phyloP scores from a whole-genome alignment of 2,797 vertebrate species.

The Scarus forsteni region DNA sequence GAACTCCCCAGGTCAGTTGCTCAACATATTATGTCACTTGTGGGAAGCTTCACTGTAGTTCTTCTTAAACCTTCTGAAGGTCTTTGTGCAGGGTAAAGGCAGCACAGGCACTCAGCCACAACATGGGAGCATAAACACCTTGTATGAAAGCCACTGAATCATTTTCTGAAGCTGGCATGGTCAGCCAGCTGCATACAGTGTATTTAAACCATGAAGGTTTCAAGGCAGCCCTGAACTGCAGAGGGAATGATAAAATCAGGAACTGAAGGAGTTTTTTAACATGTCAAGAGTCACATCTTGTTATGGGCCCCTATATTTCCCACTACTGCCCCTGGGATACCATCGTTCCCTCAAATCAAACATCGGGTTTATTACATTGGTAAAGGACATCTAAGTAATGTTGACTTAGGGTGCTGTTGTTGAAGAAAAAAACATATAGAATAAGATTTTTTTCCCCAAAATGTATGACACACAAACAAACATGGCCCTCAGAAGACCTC shows the following conservation, averaged over 20 bases:
- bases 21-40: too few species aligned
- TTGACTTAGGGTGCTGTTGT: constrained; percentile 21
- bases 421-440: background rate
- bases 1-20: too few species aligned
- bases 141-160: too few species aligned
- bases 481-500: background rate
- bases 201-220: too few species aligned
- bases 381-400: constrained; percentile 24
- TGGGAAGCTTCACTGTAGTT: too few species aligned
- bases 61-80: too few species aligned
- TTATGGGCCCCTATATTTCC: constrained; percentile 64
- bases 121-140: too few species aligned
- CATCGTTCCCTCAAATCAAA: constrained; percentile 63
- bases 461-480: too few species aligned
- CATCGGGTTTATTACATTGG: constrained; percentile 40
- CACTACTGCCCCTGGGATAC: constrained; percentile 49
- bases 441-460: too few species aligned
- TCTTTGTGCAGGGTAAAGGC: constrained; percentile 35
- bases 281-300: constrained; percentile 68
- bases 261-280: constrained; percentile 75
- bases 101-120: constrained; percentile 15
- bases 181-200: too few species aligned
- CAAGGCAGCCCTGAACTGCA: constrained; percentile 48
- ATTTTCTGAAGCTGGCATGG: too few species aligned
- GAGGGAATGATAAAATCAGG: constrained; percentile 55